These are phyloP conservation scores for Sinosuthora webbiana DNA, from an alignment of 2,113 vertebrate genomes.

Conservation along the genomic window DNA sequence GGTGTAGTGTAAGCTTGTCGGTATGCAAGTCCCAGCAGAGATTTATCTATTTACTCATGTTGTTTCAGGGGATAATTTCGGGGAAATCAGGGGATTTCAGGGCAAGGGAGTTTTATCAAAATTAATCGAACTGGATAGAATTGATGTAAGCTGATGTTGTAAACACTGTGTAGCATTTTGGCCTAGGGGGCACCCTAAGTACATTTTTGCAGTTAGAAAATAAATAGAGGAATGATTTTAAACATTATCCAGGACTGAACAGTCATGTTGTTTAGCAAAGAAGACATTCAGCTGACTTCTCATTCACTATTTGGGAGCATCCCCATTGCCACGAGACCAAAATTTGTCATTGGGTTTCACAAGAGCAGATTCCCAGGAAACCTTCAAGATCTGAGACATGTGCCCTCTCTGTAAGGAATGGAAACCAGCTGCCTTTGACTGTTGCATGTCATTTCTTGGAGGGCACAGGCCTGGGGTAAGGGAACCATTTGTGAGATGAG, in stretches of 20 bases:
- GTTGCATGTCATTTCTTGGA: background rate
- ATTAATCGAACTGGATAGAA: background rate
- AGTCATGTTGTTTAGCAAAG: background rate
- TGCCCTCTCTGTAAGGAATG: background rate
- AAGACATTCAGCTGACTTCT: background rate
- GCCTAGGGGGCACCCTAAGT: constrained; percentile 61
- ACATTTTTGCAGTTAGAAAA: constrained; percentile 16
- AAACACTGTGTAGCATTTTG: constrained; percentile 13
- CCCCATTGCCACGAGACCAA: background rate
- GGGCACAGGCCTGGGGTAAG: background rate
- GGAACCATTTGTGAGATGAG: background rate
- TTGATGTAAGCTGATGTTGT: background rate
- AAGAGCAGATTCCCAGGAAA: background rate
- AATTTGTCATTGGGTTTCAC: background rate
- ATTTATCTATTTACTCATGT: background rate
- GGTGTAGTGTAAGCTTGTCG: background rate
- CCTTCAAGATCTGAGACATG: background rate
- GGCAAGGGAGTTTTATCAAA: background rate
- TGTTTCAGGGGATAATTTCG: constrained; percentile 6
- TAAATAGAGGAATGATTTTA: background rate
- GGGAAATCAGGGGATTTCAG: background rate
- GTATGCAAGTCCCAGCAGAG: background rate
- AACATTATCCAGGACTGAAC: background rate
- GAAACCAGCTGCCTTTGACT: background rate
- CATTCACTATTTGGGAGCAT: background rate